phyloP scores from a whole-genome alignment of 2,113 vertebrate species.

The Lophotis ruficrista region DNA sequence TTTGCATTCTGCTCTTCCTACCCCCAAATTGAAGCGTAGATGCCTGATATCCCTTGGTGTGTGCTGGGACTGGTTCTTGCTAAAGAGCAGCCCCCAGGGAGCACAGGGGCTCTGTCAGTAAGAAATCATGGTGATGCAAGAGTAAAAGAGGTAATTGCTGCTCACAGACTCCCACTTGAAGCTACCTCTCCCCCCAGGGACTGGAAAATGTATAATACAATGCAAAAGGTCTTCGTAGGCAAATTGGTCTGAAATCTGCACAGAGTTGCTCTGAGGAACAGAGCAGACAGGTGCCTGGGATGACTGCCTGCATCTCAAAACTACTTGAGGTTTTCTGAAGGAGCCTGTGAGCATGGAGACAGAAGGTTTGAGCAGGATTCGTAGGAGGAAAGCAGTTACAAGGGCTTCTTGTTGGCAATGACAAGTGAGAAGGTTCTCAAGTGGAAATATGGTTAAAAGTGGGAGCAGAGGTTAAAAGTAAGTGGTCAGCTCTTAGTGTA shows the following conservation, averaged over 20 bases:
- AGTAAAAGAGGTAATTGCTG: background rate
- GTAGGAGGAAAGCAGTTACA: background rate
- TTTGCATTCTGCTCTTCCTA: background rate
- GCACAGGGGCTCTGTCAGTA: accelerated
- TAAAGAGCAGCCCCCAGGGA: background rate
- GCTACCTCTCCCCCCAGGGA: background rate
- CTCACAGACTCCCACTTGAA: background rate
- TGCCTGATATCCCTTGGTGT: background rate
- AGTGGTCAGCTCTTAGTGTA: background rate
- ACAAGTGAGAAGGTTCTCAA: background rate
- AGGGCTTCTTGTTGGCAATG: background rate
- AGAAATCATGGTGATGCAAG: background rate
- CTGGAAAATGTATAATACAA: constrained; percentile 9
- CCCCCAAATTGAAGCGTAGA: background rate
- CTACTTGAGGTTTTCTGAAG: background rate
- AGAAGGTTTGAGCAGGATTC: background rate
- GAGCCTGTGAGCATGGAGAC: background rate
- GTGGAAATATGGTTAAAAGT: background rate
- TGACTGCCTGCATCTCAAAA: background rate
- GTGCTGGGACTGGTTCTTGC: background rate
- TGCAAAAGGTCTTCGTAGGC: background rate
- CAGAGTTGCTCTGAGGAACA: background rate
- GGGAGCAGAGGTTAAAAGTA: background rate
- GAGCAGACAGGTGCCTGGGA: accelerated
- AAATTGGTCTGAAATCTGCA: background rate